phyloP scores from a whole-genome alignment of 1,140 invertebrate genomes.

The Diabrotica virgifera region DNA sequence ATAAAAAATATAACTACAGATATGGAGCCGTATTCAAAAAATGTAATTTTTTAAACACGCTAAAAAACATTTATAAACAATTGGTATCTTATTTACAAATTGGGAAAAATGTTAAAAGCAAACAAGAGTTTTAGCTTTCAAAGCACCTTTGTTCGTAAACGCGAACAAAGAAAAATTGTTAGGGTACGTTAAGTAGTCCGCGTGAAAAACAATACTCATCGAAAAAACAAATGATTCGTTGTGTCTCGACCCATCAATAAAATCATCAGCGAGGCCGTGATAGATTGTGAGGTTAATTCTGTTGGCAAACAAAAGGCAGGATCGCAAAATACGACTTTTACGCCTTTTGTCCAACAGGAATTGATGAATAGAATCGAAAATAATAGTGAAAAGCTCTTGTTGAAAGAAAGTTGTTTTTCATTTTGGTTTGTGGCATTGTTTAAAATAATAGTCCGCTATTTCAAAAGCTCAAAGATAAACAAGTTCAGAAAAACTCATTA shows the following conservation, averaged over 20 bases:
- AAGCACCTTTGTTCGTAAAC: too few relatives aligned
- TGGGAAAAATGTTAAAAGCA: too few relatives aligned
- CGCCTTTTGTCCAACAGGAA: not conserved
- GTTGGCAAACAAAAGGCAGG: slow-evolving; percentile 1
- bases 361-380: slow-evolving; percentile 1
- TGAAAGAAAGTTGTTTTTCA: not conserved
- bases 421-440: not conserved
- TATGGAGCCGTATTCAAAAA: too few relatives aligned
- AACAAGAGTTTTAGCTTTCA: too few relatives aligned
- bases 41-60: too few relatives aligned
- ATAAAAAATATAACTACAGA: too few relatives aligned
- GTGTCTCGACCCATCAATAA: not conserved
- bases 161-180: too few relatives aligned
- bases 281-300: slow-evolving; percentile 1
- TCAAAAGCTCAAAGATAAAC: not conserved
- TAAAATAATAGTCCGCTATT: not conserved
- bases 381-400: not conserved
- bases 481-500: not conserved
- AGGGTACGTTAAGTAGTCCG: not conserved
- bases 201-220: not conserved
- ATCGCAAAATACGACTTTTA: not conserved
- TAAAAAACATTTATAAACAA: too few relatives aligned
- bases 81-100: too few relatives aligned
- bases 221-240: not conserved
- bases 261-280: not conserved